Evolutionary conservation across 2,888 invertebrate genomes (phyloP).

Genomic region (Syritta pipiens): DNA sequence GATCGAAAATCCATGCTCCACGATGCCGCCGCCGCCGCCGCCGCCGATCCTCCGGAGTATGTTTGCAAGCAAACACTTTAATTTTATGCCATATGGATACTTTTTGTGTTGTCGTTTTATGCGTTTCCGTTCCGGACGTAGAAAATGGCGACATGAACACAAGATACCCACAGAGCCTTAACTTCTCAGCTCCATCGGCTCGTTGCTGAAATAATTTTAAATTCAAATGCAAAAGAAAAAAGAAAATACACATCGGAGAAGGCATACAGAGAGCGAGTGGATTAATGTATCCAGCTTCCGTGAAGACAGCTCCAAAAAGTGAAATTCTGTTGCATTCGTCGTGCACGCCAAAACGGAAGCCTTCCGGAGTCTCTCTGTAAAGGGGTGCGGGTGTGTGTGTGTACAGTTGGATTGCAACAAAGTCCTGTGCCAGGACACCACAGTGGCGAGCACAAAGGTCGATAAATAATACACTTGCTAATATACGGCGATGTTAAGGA

Average conservation of each 20-base stretch:
- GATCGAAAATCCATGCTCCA: conserved; percentile 48
- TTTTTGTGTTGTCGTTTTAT: conserved; percentile 42
- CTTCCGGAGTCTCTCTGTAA: too few species aligned
- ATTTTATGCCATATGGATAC: conserved; percentile 57
- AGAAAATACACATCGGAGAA: neutral
- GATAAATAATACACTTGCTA: conserved; percentile 64
- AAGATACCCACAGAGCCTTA: conserved; percentile 10
- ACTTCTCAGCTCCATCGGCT: conserved; percentile 24
- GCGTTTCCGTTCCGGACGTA: conserved; percentile 54
- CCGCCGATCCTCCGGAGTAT: conserved; percentile 43
- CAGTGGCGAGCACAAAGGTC: conserved; percentile 32
- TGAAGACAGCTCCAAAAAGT: conserved; percentile 51
- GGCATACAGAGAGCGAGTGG: neutral
- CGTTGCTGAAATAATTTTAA: conserved; percentile 34
- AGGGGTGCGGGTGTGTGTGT: too few species aligned
- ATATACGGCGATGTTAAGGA: conserved; percentile 44
- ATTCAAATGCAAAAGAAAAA: conserved; percentile 28
- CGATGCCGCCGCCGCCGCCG: neutral
- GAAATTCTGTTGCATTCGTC: conserved; percentile 47
- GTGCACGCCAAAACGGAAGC: conserved; percentile 61
- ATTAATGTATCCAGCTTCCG: conserved; percentile 60
- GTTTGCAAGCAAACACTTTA: conserved; percentile 40
- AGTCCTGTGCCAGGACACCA: conserved; percentile 38
- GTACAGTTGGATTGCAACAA: conserved; percentile 44
- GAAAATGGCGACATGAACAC: conserved; percentile 29